Conservation (phyloP, 2,113 vertebrate genomes). For the Sylvilagus bachmani region DNA sequence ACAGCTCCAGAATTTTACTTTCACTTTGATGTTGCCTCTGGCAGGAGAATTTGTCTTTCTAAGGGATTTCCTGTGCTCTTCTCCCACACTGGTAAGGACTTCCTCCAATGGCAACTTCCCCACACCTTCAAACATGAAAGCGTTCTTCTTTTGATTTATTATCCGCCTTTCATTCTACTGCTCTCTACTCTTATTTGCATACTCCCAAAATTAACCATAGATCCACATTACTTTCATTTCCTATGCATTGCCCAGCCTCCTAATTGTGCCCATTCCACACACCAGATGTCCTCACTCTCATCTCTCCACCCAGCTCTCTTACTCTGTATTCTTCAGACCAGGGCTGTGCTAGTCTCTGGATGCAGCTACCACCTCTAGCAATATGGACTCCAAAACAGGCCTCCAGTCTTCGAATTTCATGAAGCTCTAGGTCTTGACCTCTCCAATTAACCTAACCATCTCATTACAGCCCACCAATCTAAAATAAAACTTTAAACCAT, state of each 20-base stretch:
- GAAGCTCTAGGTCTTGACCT: neutral
- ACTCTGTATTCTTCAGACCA: neutral
- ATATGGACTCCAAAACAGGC: neutral
- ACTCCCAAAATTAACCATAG: neutral
- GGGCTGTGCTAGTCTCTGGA: neutral
- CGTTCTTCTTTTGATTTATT: neutral
- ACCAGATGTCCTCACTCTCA: neutral
- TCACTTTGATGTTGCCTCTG: constrained; percentile 29
- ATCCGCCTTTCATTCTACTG: neutral
- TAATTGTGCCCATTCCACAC: neutral
- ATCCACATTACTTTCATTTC: neutral
- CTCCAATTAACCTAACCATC: neutral
- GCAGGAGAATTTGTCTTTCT: constrained; percentile 37
- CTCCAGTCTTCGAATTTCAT: neutral
- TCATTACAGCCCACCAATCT: neutral
- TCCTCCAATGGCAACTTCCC: constrained; percentile 1
- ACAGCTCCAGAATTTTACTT: neutral
- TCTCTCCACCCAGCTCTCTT: neutral
- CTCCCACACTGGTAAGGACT: neutral
- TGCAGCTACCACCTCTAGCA: neutral
- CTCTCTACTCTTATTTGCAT: neutral
- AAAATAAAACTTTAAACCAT: neutral
- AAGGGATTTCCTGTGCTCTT: neutral
- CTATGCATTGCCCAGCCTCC: neutral
- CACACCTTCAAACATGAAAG: neutral